These are phyloP conservation scores for Drosophila conformis DNA, from an alignment of 2,888 invertebrate genomes.

Conservation along the genomic window DNA sequence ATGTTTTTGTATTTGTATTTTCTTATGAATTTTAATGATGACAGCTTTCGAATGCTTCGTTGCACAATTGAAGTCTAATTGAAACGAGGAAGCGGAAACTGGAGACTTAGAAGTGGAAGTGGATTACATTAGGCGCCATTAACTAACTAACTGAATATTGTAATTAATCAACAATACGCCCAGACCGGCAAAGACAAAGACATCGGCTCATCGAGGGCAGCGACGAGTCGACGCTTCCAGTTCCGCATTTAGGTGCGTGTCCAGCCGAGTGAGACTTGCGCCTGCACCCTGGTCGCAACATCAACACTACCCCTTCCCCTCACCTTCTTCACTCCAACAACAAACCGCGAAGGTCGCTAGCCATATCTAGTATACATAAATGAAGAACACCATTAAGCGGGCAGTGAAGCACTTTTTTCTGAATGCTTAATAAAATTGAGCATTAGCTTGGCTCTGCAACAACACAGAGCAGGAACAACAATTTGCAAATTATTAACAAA, in stretches of 20 bases:
- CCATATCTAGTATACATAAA: constrained; percentile 58
- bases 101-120: constrained; percentile 54
- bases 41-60: constrained; percentile 45
- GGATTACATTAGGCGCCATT: constrained; percentile 72
- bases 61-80: constrained; percentile 78
- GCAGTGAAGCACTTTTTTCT: constrained; percentile 51
- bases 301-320: neutral
- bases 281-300: constrained; percentile 4
- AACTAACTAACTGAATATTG: constrained; percentile 46
- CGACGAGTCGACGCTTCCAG: constrained; percentile 54
- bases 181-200: constrained; percentile 31
- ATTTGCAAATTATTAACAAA: constrained; percentile 53
- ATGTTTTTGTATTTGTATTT: constrained; percentile 17
- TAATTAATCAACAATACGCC: constrained; percentile 67
- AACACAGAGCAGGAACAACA: constrained; percentile 58
- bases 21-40: constrained; percentile 40
- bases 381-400: constrained; percentile 65
- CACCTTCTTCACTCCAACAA: neutral
- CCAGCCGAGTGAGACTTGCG: constrained; percentile 59
- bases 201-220: constrained; percentile 46
- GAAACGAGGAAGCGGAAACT: constrained; percentile 69
- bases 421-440: constrained; percentile 69
- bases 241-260: constrained; percentile 75
- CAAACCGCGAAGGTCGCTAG: constrained; percentile 58
- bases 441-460: constrained; percentile 50